Percentiles rank a stretch among this genome's conserved stretches.
These are phyloP conservation scores for Episyrphus balteatus DNA, from an alignment of 1,140 invertebrate species.

Conservation along the genomic window DNA sequence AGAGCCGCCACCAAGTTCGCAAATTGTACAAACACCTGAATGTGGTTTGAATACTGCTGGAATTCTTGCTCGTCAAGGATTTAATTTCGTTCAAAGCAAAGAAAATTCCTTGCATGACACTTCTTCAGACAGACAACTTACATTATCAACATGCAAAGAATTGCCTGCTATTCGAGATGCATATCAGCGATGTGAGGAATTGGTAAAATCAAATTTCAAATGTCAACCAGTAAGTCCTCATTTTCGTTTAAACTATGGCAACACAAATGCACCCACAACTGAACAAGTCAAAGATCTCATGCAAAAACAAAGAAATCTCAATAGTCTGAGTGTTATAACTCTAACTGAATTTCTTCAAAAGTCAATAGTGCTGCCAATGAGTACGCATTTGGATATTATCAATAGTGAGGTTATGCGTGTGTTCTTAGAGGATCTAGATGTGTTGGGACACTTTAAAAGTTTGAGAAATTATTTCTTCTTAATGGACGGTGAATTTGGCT, in stretches of 20 bases:
- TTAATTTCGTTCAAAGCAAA: not conserved
- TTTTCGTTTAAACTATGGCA: slow-evolving; percentile 5
- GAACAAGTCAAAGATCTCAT: slow-evolving; percentile 1
- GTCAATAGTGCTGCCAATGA: slow-evolving; percentile 54
- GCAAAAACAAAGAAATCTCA: slow-evolving; percentile 10
- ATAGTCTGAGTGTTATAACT: slow-evolving; percentile 41
- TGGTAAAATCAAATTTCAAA: slow-evolving; percentile 8
- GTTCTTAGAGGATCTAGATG: slow-evolving; percentile 51
- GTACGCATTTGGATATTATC: slow-evolving; percentile 53
- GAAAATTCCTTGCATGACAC: not conserved
- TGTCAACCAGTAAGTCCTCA: slow-evolving; percentile 4
- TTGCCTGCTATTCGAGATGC: slow-evolving; percentile 8
- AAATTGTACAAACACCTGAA: slow-evolving; percentile 6
- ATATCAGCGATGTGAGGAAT: slow-evolving; percentile 6
- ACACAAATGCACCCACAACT: not conserved
- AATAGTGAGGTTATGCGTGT: slow-evolving; percentile 60
- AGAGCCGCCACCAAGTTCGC: not conserved
- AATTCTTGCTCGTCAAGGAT: not conserved
- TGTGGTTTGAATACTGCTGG: slow-evolving; percentile 8
- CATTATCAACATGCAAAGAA: not conserved
- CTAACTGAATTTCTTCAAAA: slow-evolving; percentile 51
- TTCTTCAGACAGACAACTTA: not conserved
- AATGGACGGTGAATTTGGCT: slow-evolving; percentile 63
- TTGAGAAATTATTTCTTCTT: slow-evolving; percentile 63
- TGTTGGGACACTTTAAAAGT: slow-evolving; percentile 56